Conservation (phyloP, 1,140 invertebrate species). For the Caenorhabditis latens region DNA sequence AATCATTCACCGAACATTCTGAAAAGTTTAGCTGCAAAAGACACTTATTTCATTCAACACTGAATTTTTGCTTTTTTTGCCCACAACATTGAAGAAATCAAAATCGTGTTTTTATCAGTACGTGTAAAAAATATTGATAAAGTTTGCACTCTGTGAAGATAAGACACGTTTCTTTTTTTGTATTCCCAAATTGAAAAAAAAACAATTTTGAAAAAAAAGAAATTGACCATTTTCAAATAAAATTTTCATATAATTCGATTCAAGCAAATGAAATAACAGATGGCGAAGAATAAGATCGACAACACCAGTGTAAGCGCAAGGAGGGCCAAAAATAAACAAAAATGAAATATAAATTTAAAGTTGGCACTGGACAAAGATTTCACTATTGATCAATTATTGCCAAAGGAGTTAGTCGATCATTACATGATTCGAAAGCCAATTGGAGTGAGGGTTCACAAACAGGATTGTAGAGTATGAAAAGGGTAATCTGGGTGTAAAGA, state of each 20-base stretch:
- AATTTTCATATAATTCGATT: background rate
- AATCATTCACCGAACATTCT: no score
- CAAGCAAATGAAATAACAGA: background rate
- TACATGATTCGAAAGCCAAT: constrained; percentile 44
- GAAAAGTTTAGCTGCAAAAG: no score
- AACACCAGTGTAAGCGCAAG: background rate
- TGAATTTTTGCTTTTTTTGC: no score
- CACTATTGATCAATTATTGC: constrained; percentile 31
- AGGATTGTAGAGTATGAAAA: constrained; percentile 12
- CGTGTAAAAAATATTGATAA: no score
- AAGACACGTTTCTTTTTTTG: no score
- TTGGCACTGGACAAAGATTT: constrained; percentile 45
- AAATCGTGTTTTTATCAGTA: no score
- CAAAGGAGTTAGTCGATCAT: constrained; percentile 22
- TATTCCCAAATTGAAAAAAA: background rate
- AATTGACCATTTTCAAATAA: background rate
- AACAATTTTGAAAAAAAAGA: background rate
- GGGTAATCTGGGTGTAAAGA: no score
- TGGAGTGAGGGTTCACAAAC: constrained; percentile 10
- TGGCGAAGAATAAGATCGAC: background rate
- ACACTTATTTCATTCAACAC: no score
- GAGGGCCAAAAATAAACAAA: background rate
- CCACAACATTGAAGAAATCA: no score
- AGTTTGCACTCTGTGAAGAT: no score
- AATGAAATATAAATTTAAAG: background rate